These are phyloP conservation scores for Gortyna flavago DNA, from an alignment of 2,888 invertebrate genomes.

Conservation along the genomic window DNA sequence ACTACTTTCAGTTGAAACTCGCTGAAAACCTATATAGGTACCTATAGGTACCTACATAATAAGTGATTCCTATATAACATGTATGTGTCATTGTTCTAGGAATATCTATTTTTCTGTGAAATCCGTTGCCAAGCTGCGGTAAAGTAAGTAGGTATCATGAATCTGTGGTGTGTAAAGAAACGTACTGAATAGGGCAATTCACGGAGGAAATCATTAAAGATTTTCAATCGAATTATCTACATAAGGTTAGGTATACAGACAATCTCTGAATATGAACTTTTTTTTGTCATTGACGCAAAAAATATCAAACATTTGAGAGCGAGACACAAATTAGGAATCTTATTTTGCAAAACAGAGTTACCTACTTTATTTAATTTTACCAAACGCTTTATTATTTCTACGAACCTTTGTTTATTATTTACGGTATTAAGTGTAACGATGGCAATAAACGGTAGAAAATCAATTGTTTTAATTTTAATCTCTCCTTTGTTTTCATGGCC, in stretches of 20 bases:
- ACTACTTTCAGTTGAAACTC: neutral
- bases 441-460: conserved; percentile 32
- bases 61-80: neutral
- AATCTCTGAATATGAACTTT: neutral
- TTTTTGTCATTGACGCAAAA: neutral
- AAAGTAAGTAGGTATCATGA: neutral
- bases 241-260: neutral
- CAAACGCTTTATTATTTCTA: conserved; percentile 13
- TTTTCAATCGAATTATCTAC: neutral
- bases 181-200: neutral
- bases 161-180: neutral
- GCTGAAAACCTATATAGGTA: neutral
- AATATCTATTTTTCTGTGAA: neutral
- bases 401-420: conserved; percentile 38
- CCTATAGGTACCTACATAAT: too few species aligned
- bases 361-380: neutral
- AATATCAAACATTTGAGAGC: neutral
- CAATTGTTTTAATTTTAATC: conserved; percentile 42
- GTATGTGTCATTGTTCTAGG: neutral
- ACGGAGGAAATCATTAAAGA: neutral
- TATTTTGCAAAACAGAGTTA: conserved; percentile 1
- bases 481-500: conserved; percentile 36
- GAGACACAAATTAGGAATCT: neutral
- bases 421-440: conserved; percentile 42
- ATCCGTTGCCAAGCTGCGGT: neutral